Percentiles rank a stretch among this genome's conserved stretches.
Conservation (phyloP, 2,797 vertebrate species). For the Brachyrhaphis roseni region DNA sequence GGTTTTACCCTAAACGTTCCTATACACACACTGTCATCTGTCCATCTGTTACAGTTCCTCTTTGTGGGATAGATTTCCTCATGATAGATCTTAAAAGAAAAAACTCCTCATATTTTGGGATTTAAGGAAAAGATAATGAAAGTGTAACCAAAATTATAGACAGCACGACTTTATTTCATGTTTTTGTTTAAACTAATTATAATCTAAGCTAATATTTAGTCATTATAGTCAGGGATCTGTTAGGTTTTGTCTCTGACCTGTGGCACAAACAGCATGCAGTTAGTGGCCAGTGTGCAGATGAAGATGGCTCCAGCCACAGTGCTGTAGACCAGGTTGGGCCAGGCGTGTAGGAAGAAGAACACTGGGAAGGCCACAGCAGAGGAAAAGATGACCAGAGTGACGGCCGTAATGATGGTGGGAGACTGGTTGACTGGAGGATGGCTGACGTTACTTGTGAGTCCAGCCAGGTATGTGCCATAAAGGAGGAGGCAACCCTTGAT, state of each 20-base stretch:
- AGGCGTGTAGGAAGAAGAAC: slow-evolving; percentile 85
- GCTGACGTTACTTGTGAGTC: slow-evolving; percentile 92
- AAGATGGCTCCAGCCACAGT: slow-evolving; percentile 93
- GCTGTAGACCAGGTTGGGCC: slow-evolving; percentile 92
- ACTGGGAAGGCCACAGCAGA: slow-evolving; percentile 83
- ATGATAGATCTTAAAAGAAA: neutral
- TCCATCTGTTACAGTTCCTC: slow-evolving; percentile 26
- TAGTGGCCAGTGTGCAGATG: slow-evolving; percentile 89
- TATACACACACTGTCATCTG: slow-evolving; percentile 2
- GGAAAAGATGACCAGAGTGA: slow-evolving; percentile 85
- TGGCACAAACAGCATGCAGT: slow-evolving; percentile 95
- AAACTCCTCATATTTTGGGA: neutral
- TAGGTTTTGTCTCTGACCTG: slow-evolving; percentile 80
- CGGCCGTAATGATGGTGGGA: slow-evolving; percentile 89
- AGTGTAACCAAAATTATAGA: neutral
- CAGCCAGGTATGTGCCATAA: slow-evolving; percentile 92
- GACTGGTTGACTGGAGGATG: slow-evolving; percentile 97
- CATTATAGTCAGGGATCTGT: neutral
- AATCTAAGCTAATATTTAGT: neutral
- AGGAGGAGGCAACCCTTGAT: slow-evolving; percentile 88
- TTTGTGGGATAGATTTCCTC: slow-evolving; percentile 17
- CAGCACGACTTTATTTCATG: too few relatives aligned
- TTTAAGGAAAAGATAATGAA: neutral
- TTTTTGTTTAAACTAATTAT: neutral
- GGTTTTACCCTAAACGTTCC: neutral